Evolutionary conservation across 2,113 vertebrate species (phyloP), one percentile per base, ranked within the genome.

Genomic region (Scortum barcoo): DNA sequence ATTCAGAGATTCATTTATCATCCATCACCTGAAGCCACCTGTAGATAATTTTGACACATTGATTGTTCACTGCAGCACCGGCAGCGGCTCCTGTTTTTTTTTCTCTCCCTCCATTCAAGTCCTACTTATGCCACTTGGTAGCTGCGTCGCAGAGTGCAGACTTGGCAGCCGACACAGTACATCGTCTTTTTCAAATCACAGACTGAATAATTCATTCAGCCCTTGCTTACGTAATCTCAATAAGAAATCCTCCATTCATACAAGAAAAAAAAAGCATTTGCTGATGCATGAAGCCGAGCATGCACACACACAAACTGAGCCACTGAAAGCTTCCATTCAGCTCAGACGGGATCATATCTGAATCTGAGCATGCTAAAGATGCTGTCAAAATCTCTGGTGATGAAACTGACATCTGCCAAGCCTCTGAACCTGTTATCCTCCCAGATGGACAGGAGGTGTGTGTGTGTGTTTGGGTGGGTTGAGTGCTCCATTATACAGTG

Each of bases 241-340:
- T 81, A 81, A 84, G 80, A 91, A 92, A 69, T 80, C n/a, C 68
- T 83, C 80, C 86, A 82, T 91, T 86, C 84, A 87, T 36, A 68
- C 58, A 76, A 65, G 86, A 58, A 69, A 19, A 76, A 65, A 88
- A 58, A 69, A 19, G n/a, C 28, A 63, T 67, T 42, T 54, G 53
- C 61, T 78, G 75, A 60, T 73, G 54, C 19, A 57, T 75, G 65
- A 80, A 28, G 38, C 44, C 22, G 46, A 63, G 50, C 2, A 0
- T 7, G 57, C 71, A 62, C 36, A 50, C 53, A 63, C 54, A 48
- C 61, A 65, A 26, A 63, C 71, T 4, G 24, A n/a, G 8, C 24
- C 62, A 54, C 14, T 26, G 11, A 58, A 0, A 62, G 26, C 24
- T 53, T 50, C 51, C 60, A 57, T 88, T 80, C 70, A 76, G 3